Evolutionary conservation across 2,113 vertebrate genomes (phyloP), one percentile per base, ranked within the genome.

Genomic region (Corythaeola cristata): DNA sequence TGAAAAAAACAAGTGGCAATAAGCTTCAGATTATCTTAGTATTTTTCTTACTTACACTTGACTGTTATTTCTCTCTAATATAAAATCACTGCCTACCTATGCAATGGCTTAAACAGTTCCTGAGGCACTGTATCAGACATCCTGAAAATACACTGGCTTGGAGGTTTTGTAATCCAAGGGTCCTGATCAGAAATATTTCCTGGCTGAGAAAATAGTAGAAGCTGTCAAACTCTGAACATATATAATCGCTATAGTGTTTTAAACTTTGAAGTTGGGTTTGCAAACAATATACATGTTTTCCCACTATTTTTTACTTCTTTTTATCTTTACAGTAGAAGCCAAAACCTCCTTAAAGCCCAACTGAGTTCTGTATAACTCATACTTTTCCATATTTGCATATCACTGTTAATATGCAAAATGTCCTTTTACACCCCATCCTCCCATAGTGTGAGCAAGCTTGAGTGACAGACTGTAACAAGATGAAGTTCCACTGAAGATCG

Each of bases 171-270:
- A 92, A 96, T 83, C 98, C 98, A 98, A 30, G 90, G 35, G 22
- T 92, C 68, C 55, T 78, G 64, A 92, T 95, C 94, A 19, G 81
- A 90, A 90, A 86, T 84, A 15, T 85, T 96, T 96, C 79, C 89
- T 81, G 96, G 84, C 97, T 98, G 96, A 85, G 90, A 98, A 93
- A 98, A 98, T 28, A 91, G 82, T 68, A 95, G 81, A 96, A 98
- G 91, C 87, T 97, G 60, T 68, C 49, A 96, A 89, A 95, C 10
- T 83, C 72, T 52, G 77, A 55, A 81, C 22, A 76, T 20, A 72
- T 37, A 22, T 55, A 85, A 75, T 53, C 69, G 21, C 71, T 76
- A 58, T 7, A 59, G 52, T 78, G 8, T 73, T 88, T 39, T 58
- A 62, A 92, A 67, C 11, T 50, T 80, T 74, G 33, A 90, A 0